These are phyloP conservation scores for Nomada hirtipes DNA, from an alignment of 2,888 invertebrate genomes.

Conservation along the genomic window DNA sequence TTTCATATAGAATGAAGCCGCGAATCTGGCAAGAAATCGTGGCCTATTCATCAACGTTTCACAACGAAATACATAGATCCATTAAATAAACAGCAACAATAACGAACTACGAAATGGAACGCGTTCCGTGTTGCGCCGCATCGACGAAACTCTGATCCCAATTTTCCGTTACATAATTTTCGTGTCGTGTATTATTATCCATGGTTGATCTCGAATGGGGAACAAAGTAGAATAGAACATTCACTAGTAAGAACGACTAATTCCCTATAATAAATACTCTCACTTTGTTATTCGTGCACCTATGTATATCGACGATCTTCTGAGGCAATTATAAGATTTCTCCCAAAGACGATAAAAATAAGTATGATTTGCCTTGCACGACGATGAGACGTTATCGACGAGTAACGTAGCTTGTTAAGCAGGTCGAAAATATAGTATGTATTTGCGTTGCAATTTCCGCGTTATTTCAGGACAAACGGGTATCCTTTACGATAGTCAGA, in stretches of 20 bases:
- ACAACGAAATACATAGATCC: background rate
- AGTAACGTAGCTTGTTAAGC: background rate
- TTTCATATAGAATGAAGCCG: conserved; percentile 2
- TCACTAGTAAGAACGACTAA: background rate
- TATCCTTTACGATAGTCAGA: background rate
- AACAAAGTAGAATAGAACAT: conserved; percentile 12
- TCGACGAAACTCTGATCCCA: conserved; percentile 18
- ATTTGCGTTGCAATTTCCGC: background rate
- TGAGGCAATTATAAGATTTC: conserved; percentile 18
- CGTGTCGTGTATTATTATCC: conserved; percentile 44
- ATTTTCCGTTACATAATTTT: conserved; percentile 50
- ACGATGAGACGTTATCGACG: background rate
- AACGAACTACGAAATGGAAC: background rate
- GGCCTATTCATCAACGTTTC: background rate
- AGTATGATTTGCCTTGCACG: background rate
- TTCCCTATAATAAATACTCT: background rate
- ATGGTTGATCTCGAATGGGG: conserved; percentile 16
- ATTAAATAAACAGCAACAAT: background rate
- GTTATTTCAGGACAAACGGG: background rate
- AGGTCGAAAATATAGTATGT: background rate
- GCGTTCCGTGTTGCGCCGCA: background rate
- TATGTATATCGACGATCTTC: background rate
- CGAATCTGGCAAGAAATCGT: conserved; percentile 32
- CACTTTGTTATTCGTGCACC: too few relatives aligned
- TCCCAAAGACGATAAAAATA: background rate